Evolutionary conservation across 2,888 invertebrate species (phyloP).

Genomic region (Anarsia innoxiella): DNA sequence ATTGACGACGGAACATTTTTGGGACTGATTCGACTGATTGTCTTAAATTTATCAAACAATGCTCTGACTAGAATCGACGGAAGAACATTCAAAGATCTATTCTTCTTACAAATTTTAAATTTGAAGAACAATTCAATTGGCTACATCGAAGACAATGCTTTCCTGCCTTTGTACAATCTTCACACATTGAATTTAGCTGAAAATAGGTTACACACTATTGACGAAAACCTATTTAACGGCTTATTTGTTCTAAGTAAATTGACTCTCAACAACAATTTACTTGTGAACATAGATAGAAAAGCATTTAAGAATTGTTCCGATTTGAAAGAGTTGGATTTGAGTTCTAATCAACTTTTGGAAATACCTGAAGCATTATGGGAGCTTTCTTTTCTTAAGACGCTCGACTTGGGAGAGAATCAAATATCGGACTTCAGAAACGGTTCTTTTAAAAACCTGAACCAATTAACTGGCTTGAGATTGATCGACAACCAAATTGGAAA

Average conservation of each 20-base stretch:
- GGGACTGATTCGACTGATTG: slow-evolving; percentile 88
- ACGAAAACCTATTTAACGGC: slow-evolving; percentile 87
- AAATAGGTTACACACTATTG: slow-evolving; percentile 87
- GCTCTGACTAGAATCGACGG: slow-evolving; percentile 88
- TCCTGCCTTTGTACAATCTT: slow-evolving; percentile 89
- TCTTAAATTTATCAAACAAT: slow-evolving; percentile 90
- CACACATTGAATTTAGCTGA: slow-evolving; percentile 92
- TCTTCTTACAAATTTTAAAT: slow-evolving; percentile 89
- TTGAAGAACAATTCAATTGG: slow-evolving; percentile 91
- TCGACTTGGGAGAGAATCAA: slow-evolving; percentile 94
- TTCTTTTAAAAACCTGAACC: slow-evolving; percentile 88
- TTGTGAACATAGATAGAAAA: slow-evolving; percentile 84
- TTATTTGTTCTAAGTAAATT: slow-evolving; percentile 88
- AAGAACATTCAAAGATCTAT: slow-evolving; percentile 89
- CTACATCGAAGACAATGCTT: slow-evolving; percentile 91
- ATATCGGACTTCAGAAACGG: slow-evolving; percentile 88
- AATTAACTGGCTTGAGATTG: slow-evolving; percentile 89
- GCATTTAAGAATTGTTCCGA: slow-evolving; percentile 92
- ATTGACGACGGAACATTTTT: slow-evolving; percentile 90
- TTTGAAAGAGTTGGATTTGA: slow-evolving; percentile 90
- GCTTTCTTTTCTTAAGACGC: slow-evolving; percentile 86
- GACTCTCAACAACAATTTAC: slow-evolving; percentile 89
- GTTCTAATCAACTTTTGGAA: slow-evolving; percentile 87
- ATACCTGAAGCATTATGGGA: slow-evolving; percentile 90
- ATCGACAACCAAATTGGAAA: slow-evolving; percentile 94